Conservation (phyloP, 2,797 vertebrate genomes). For the Trichosurus vulpecula region DNA sequence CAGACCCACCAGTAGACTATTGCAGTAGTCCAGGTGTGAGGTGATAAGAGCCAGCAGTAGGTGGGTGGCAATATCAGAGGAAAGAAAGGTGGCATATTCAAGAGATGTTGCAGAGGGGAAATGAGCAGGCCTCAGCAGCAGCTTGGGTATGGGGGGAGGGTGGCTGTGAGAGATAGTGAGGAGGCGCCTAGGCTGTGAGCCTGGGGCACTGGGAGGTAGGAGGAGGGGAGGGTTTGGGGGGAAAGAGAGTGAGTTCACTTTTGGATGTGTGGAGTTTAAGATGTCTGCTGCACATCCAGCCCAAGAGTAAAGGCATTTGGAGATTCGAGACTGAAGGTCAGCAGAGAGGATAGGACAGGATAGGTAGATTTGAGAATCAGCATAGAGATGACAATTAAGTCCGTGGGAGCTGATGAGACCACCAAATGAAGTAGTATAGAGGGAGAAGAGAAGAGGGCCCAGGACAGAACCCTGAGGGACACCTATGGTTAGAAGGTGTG, state of each 20-base stretch:
- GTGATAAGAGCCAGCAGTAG: neutral
- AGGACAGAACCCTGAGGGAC: too few species aligned
- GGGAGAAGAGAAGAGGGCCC: too few species aligned
- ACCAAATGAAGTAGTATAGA: too few species aligned
- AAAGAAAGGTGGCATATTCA: neutral
- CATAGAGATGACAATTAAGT: neutral
- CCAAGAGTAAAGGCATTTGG: neutral
- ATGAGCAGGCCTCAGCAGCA: too few species aligned
- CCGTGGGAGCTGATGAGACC: too few species aligned
- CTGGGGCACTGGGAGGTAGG: too few species aligned
- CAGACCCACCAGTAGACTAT: neutral
- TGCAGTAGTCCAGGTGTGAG: neutral
- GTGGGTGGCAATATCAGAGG: neutral
- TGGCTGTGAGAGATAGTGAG: too few species aligned
- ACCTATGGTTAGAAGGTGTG: too few species aligned
- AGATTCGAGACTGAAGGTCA: neutral
- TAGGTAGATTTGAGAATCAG: neutral
- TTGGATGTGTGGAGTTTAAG: neutral
- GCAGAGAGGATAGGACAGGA: neutral
- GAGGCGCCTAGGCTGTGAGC: too few species aligned
- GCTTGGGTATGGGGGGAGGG: too few species aligned
- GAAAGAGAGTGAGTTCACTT: neutral
- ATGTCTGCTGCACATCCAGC: neutral
- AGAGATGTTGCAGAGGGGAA: neutral
- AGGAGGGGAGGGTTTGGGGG: too few species aligned